Evolutionary conservation across 2,113 vertebrate species (phyloP).

Genomic region (Drymodes brunneopygia): DNA sequence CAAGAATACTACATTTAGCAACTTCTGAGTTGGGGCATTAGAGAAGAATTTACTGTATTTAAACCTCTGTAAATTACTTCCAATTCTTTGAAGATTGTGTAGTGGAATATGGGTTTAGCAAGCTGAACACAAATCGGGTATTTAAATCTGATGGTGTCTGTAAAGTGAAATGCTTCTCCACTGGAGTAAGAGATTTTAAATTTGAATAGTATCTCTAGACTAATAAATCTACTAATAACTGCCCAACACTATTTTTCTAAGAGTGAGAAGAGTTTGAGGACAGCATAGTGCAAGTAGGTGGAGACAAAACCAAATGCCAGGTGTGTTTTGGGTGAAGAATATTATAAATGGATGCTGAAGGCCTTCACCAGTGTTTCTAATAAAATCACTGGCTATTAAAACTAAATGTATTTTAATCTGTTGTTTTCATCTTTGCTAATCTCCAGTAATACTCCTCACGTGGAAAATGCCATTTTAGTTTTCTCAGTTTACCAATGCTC

Average conservation of each 20-base stretch:
- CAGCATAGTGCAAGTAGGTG: neutral
- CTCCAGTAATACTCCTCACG: neutral
- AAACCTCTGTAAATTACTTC: neutral
- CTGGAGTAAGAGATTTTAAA: neutral
- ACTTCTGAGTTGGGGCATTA: neutral
- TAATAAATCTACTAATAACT: neutral
- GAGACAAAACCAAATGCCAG: neutral
- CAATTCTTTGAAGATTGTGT: neutral
- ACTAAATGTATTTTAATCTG: neutral
- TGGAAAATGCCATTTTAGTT: neutral
- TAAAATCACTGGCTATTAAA: neutral
- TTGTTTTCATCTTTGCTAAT: neutral
- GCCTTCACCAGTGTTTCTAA: neutral
- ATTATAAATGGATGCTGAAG: neutral
- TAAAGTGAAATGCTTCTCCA: neutral
- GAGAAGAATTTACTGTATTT: neutral
- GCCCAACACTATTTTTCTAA: neutral
- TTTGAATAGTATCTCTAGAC: neutral
- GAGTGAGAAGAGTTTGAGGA: neutral
- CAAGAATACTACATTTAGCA: neutral
- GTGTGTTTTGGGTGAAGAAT: neutral
- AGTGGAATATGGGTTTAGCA: neutral
- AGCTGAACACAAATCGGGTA: neutral
- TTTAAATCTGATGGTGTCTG: neutral
- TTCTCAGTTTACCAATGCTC: neutral